Percentiles rank a stretch among this genome's conserved stretches.
These are phyloP conservation scores for Cantharis lateralis DNA, from an alignment of 2,888 invertebrate genomes.

Conservation along the genomic window DNA sequence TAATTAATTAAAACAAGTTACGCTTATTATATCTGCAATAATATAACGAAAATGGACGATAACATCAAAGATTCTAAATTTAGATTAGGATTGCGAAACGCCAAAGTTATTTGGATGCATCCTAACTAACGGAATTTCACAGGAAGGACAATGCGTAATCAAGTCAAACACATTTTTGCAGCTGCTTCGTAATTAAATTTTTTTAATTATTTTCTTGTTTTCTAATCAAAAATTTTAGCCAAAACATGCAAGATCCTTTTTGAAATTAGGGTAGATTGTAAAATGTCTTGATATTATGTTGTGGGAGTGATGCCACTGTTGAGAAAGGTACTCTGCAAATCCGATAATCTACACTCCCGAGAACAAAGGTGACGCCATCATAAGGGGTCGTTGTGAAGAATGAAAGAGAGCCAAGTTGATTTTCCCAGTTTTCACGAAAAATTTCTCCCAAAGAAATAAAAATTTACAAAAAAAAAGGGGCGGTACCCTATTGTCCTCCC, in stretches of 20 bases:
- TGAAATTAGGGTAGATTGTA: background rate
- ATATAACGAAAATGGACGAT: constrained; percentile 22
- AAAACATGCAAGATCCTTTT: background rate
- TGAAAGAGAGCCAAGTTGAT: no score
- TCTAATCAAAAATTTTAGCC: background rate
- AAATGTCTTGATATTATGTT: background rate
- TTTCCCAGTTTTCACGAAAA: no score
- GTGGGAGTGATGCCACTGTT: no score
- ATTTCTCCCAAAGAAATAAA: no score
- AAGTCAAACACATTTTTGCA: constrained; percentile 21
- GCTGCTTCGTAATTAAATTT: constrained; percentile 22
- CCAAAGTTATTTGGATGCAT: constrained; percentile 22
- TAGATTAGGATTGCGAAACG: constrained; percentile 28
- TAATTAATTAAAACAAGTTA: constrained; percentile 34
- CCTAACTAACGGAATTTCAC: constrained; percentile 20
- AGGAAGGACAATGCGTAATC: constrained; percentile 28
- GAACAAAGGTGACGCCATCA: no score
- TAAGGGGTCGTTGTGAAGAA: no score
- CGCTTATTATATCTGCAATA: constrained; percentile 39
- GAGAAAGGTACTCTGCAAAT: no score
- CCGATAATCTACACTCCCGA: no score
- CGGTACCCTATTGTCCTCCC: no score
- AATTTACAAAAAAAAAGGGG: no score
- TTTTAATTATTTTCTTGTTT: background rate
- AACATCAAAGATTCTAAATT: constrained; percentile 23